Conservation (phyloP, 2,797 vertebrate species). For the Leucoraja ocellata region DNA sequence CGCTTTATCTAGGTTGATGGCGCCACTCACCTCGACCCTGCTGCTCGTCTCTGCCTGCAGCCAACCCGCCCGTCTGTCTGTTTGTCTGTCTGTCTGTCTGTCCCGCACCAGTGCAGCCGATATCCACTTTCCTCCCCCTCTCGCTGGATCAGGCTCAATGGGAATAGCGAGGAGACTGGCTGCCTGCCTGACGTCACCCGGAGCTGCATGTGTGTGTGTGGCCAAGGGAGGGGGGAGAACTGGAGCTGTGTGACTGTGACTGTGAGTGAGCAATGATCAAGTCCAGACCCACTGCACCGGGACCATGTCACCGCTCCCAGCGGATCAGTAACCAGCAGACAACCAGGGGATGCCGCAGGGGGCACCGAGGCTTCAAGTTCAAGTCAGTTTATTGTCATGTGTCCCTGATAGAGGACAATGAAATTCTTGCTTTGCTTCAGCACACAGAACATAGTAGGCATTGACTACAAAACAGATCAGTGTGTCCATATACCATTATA, state of each 20-base stretch:
- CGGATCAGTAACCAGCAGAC: not conserved
- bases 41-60: not conserved
- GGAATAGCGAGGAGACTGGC: not conserved
- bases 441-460: too few species aligned
- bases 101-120: not conserved
- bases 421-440: too few species aligned
- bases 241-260: too few species aligned
- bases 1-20: not conserved
- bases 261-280: not conserved
- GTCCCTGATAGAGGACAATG: too few species aligned
- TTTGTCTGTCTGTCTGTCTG: too few species aligned
- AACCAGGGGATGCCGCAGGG: not conserved
- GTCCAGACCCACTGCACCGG: not conserved
- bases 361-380: not conserved
- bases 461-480: too few species aligned
- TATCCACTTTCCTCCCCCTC: not conserved
- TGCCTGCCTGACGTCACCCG: constrained; percentile 18
- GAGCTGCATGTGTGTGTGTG: constrained; percentile 22
- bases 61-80: not conserved
- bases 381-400: too few species aligned
- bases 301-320: not conserved
- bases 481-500: too few species aligned
- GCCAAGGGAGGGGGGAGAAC: constrained; percentile 21
- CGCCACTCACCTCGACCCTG: not conserved
- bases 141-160: not conserved